Conservation (phyloP, 2,797 vertebrate species). For the Varecia variegata region DNA sequence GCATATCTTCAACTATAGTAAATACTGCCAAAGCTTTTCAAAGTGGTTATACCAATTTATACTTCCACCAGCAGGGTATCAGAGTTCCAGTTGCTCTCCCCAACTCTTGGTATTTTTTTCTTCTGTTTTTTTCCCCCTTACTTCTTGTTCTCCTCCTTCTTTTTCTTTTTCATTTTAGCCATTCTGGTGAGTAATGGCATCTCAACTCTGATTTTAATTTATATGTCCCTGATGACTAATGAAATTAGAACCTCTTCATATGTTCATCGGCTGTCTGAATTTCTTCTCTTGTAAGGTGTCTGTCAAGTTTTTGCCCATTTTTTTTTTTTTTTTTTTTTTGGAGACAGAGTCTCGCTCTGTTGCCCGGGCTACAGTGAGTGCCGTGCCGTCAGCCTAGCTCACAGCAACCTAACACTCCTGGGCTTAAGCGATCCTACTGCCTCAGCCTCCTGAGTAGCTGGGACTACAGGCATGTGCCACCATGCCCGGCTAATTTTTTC, state of each 20-base stretch:
- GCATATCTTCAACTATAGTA: not conserved
- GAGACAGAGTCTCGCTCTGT: too few relatives aligned
- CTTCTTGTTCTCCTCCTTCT: not conserved
- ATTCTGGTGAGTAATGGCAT: not conserved
- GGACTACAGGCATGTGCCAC: too few relatives aligned
- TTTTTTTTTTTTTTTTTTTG: too few relatives aligned
- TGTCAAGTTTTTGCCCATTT: not conserved
- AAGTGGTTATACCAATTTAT: not conserved
- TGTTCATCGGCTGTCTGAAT: not conserved
- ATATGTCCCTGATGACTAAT: not conserved
- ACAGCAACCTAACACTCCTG: too few relatives aligned
- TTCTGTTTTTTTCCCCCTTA: not conserved
- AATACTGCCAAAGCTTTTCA: not conserved
- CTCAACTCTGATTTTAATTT: not conserved
- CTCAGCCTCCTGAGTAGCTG: too few relatives aligned
- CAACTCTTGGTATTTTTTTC: not conserved
- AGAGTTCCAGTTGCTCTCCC: not conserved
- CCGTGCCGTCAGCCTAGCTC: too few relatives aligned
- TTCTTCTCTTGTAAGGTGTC: not conserved
- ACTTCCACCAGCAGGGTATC: not conserved
- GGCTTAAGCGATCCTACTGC: too few relatives aligned
- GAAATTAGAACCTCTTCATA: not conserved
- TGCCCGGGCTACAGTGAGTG: too few relatives aligned
- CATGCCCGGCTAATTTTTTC: too few relatives aligned
- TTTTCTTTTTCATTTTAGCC: not conserved